A percentile compares a stretch with the other conserved stretches of the same genome.
Evolutionary conservation across 2,888 invertebrate species (phyloP).

Genomic region (Conus canariensis): DNA sequence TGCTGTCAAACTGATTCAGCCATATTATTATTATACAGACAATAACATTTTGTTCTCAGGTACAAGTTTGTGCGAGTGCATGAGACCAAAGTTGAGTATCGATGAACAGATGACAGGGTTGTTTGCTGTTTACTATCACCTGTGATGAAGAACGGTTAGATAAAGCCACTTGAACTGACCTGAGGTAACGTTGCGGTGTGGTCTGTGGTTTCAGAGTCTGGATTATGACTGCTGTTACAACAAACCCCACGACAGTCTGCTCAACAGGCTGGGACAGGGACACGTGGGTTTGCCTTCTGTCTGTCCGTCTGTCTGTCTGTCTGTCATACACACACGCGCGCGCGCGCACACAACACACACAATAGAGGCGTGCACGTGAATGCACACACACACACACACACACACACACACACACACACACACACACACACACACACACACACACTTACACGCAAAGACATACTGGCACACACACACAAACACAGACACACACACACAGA

Average conservation of each 20-base stretch:
- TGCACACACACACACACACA: neutral
- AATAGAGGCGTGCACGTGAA: too few species aligned
- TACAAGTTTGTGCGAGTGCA: too few species aligned
- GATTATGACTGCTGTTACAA: conserved; percentile 68
- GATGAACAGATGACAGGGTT: too few species aligned
- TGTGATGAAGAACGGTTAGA: too few species aligned
- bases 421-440: neutral
- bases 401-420: neutral
- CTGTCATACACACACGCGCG: neutral
- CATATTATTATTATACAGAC: too few species aligned
- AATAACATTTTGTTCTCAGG: too few species aligned
- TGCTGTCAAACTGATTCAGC: too few species aligned
- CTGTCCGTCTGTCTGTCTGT: neutral
- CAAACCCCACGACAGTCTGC: conserved; percentile 60
- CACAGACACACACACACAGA: neutral
- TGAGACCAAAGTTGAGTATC: too few species aligned
- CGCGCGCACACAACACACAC: neutral
- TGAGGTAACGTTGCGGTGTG: neutral
- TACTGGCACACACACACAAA: too few species aligned
- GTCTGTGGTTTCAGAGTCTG: conserved; percentile 57
- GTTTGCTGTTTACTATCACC: too few species aligned
- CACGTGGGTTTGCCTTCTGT: conserved; percentile 50
- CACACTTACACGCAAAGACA: neutral
- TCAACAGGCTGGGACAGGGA: conserved; percentile 54
- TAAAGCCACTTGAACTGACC: too few species aligned